Evolutionary conservation across 1,140 invertebrate genomes (phyloP).

Genomic region (Oryctes rhinoceros): DNA sequence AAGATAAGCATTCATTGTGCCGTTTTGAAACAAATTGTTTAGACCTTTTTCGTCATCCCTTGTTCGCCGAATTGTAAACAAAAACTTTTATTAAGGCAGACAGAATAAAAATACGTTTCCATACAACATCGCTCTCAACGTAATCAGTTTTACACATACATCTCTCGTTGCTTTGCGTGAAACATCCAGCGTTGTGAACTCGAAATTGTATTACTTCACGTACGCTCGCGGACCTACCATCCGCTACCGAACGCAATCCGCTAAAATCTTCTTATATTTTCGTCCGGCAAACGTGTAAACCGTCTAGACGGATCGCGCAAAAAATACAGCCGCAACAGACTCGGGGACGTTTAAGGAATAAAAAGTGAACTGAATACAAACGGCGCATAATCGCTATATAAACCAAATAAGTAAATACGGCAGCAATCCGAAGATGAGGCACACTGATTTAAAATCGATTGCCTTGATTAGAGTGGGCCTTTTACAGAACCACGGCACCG

Average conservation of each 20-base stretch:
- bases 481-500: constrained; percentile 4
- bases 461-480: constrained; percentile 33
- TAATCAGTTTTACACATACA: no score
- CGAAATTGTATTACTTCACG: background rate
- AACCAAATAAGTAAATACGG: constrained; percentile 34
- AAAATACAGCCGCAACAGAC: constrained; percentile 19
- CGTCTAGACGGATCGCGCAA: constrained; percentile 7
- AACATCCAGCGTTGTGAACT: background rate
- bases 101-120: no score
- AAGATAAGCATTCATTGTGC: no score
- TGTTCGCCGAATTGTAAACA: no score
- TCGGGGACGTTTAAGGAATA: constrained; percentile 24
- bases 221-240: background rate
- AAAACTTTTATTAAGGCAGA: no score
- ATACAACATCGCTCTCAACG: no score
- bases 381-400: constrained; percentile 19
- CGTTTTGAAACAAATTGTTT: no score
- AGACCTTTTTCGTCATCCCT: no score
- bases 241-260: background rate
- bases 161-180: no score
- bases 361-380: constrained; percentile 36
- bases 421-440: constrained; percentile 18
- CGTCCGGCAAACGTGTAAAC: constrained; percentile 3
- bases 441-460: constrained; percentile 37
- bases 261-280: constrained; percentile 17